phyloP scores from a whole-genome alignment of 1,140 invertebrate genomes.

The Anadara kagoshimensis region DNA sequence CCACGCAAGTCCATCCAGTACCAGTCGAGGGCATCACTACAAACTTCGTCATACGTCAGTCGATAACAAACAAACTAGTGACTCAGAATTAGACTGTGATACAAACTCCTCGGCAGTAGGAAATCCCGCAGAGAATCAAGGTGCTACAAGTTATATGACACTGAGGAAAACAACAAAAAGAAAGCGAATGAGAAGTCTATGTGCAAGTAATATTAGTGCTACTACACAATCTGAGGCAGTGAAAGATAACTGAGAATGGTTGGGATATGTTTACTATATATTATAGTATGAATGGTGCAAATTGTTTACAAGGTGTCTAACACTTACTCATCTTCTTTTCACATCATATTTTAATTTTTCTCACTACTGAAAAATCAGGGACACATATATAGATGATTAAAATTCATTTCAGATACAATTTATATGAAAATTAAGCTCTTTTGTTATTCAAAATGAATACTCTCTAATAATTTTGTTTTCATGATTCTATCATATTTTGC shows the following conservation, averaged over 20 bases:
- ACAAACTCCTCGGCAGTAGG: constrained; percentile 34
- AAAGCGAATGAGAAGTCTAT: constrained; percentile 32
- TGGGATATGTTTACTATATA: not conserved
- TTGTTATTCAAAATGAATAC: too few relatives aligned
- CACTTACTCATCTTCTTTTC: not conserved
- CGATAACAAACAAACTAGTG: constrained; percentile 7
- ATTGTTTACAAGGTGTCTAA: not conserved
- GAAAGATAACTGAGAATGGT: not conserved
- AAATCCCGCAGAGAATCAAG: constrained; percentile 30
- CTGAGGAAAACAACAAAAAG: constrained; percentile 46
- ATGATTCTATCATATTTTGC: not conserved
- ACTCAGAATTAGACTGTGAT: constrained; percentile 38
- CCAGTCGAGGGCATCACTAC: constrained; percentile 40
- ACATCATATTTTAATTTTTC: too few relatives aligned
- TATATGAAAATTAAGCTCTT: too few relatives aligned
- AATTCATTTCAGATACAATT: too few relatives aligned
- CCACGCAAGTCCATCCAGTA: constrained; percentile 26
- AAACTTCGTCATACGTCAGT: constrained; percentile 4
- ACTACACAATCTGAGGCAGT: constrained; percentile 10
- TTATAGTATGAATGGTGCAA: not conserved
- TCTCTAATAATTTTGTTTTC: not conserved
- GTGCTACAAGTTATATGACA: constrained; percentile 51
- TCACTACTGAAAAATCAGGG: too few relatives aligned
- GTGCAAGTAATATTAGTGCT: constrained; percentile 7
- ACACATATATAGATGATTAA: too few relatives aligned